Base-by-base conservation (phyloP, 2,888 invertebrate genomes). In the Monopis laevigella region DNA sequence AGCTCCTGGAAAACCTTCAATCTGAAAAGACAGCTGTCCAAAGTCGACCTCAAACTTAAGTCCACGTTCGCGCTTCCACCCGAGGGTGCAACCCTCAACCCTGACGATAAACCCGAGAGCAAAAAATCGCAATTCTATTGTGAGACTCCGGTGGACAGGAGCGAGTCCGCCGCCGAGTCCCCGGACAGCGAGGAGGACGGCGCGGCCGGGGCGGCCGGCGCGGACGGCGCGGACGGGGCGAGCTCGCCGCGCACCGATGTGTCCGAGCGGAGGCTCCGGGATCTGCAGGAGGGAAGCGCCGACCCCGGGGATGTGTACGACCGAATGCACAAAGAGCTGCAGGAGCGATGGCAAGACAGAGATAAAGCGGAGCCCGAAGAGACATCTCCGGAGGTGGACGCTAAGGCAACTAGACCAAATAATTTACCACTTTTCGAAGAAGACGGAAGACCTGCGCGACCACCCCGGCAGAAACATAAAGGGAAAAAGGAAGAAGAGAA, bases 1-100 rank as follows among this genome's bases (percentile, higher is more conserved):
- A 84, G 86, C 49, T 68, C 84, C 43, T 90, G 91, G 89, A 90
- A 89, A 68, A 85, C 86, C 45, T 90, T 91, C 77, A 90, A 88
- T 65, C 80, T 92, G 45, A 92, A 92, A 68, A 86, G 91, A 53
- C 91, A 92, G 70, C 83, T 92, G 53, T 90, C 90, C 47, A 89
- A 85, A 70, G 92, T 91, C 51, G 90, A 90, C 62, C 77, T 88
- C 55, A 90, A 88, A 65, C 72, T 88, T 46, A 88, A 88, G 62
- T 87, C 86, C 54, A 87, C 86, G 35, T 86, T 85, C 68, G 59
- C 69, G 19, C 67, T 62, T 12, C 67, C 81, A 35, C 60, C 74
- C 47, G 82, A 82, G 41, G n/a, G n/a, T n/a, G n/a, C n/a, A 81
- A 70, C 53, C 46, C 50, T 58, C 28, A 67, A 69, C 21, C 73